Evolutionary conservation across 2,113 vertebrate genomes (phyloP), one percentile per base, ranked within the genome.

Genomic region (Alouatta palliata): DNA sequence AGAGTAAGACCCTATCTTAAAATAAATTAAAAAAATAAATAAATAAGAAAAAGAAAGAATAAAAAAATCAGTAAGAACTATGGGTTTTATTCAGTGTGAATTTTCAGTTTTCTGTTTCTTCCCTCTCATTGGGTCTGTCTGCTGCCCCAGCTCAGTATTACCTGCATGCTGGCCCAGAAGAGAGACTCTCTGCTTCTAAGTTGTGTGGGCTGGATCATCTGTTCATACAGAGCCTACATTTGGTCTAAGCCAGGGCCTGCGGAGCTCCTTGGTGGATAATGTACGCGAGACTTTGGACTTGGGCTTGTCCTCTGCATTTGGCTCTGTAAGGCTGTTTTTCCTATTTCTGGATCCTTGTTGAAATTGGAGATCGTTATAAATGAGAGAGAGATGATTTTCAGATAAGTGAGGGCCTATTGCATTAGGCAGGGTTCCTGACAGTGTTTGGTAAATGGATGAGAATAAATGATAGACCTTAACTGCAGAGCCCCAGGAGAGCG

Each of bases 391-490:
- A 61, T 96, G 96, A 77, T 92, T 90, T 95, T 84, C 92, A 80
- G 52, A 23, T 92, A 66, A 93, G 37, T 43, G 52, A 27, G 52
- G 40, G 61, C 71, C 80, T 88, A 8, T 77, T 81, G 43, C 89
- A 90, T 80, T 86, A 92, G 75, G 25, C 80, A 47, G 90, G 76
- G 64, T 68, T 92, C 91, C 87, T 94, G 95, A 96, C 84, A 95
- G 92, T 87, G 40, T 95, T 97, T 96, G 71, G 92, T 95, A 97
- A 97, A 94, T 87, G 76, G 80, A 91, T 45, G 61, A 92, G 85
- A 94, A 96, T 95, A 90, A 97, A 93, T 95, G 95, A 94, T 80
- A 70, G 80, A 30, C 40, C 20, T 66, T 75, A 52, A 40, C 40
- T 83, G 66, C 82, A 76, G 82, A 89, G 35, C 37, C 61, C 83